Percentiles rank a stretch among this genome's conserved stretches.
These are phyloP conservation scores for Philonicus albiceps DNA, from an alignment of 2,888 invertebrate species.

Conservation along the genomic window DNA sequence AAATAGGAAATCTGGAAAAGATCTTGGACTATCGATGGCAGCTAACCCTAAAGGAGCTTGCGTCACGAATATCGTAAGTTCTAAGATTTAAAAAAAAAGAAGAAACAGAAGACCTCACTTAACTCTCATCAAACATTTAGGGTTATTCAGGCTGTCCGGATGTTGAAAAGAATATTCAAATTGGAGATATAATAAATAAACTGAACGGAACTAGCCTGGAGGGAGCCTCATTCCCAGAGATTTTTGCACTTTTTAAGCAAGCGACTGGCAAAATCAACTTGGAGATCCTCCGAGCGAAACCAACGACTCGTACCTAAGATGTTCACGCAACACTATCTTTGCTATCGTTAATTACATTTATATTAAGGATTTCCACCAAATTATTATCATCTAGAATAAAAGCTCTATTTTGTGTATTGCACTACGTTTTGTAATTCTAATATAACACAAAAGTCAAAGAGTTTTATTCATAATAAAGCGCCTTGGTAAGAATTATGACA, in stretches of 20 bases:
- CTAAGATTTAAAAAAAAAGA: background rate
- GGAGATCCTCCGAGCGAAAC: slow-evolving; percentile 87
- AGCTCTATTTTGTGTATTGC: background rate
- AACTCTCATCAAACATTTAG: background rate
- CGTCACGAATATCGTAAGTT: slow-evolving; percentile 88
- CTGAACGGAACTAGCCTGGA: slow-evolving; percentile 88
- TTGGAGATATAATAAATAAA: slow-evolving; percentile 88
- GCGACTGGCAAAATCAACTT: slow-evolving; percentile 82
- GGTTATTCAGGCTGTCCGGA: slow-evolving; percentile 77
- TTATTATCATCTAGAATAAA: background rate
- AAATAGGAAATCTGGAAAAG: slow-evolving; percentile 85
- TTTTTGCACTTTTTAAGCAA: slow-evolving; percentile 88
- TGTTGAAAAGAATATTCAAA: slow-evolving; percentile 86
- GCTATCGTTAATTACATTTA: background rate
- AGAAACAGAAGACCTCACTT: background rate
- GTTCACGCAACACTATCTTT: background rate
- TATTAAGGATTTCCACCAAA: background rate
- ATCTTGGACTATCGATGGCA: slow-evolving; percentile 86
- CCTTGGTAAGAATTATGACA: slow-evolving; percentile 36
- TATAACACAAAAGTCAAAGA: background rate
- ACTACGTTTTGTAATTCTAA: background rate
- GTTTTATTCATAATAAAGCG: slow-evolving; percentile 31
- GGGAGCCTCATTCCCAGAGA: slow-evolving; percentile 79
- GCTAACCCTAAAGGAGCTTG: slow-evolving; percentile 86
- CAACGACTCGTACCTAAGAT: slow-evolving; percentile 51